These are phyloP conservation scores for Criorhina ranunculi DNA, from an alignment of 2,888 invertebrate species.

Conservation along the genomic window DNA sequence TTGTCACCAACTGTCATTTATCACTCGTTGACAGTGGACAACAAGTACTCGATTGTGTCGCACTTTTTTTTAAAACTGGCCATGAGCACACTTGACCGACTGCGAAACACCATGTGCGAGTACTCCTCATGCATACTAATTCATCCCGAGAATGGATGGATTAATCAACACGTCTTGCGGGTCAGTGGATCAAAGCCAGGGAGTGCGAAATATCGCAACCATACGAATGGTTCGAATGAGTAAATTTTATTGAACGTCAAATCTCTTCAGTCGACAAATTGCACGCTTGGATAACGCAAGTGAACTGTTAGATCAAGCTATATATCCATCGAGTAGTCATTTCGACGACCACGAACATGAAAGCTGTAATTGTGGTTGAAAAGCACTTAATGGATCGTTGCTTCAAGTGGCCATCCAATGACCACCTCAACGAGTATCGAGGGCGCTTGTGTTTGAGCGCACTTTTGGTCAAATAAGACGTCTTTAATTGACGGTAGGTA, in stretches of 20 bases:
- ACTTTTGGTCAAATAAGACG: conserved; percentile 12
- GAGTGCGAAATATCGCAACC: conserved; percentile 35
- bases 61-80: conserved; percentile 32
- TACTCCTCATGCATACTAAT: conserved; percentile 50
- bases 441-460: conserved; percentile 39
- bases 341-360: neutral
- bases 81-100: conserved; percentile 53
- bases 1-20: conserved; percentile 37
- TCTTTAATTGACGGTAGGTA: conserved; percentile 26
- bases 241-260: neutral
- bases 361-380: neutral
- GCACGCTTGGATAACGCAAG: neutral
- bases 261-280: conserved; percentile 6
- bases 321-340: neutral
- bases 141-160: conserved; percentile 33
- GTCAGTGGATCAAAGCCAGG: conserved; percentile 61
- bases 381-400: conserved; percentile 36
- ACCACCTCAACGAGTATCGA: conserved; percentile 30
- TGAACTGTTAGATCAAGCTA: neutral
- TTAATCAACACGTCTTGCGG: conserved; percentile 66
- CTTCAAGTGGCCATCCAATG: conserved; percentile 29
- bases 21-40: conserved; percentile 10
- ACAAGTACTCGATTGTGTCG: conserved; percentile 23
- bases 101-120: conserved; percentile 43
- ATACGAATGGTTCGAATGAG: neutral